Evolutionary conservation across 2,888 invertebrate genomes (phyloP), one percentile per base, ranked within the genome.

Genomic region (Pristionchus fissidentatus): DNA sequence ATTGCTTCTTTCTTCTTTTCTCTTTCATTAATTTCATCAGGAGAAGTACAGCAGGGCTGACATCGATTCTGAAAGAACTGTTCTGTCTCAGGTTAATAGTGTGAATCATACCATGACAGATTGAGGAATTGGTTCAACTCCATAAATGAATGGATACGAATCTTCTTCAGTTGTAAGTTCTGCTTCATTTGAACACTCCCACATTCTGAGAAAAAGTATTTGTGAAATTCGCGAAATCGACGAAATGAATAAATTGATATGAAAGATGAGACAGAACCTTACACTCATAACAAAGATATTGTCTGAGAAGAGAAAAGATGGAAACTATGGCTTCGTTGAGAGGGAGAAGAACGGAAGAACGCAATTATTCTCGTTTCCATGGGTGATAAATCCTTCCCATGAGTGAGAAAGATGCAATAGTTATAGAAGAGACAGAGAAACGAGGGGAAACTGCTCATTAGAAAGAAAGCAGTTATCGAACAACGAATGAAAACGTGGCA

Each of bases 101-200:
- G 10, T 38, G 35, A 10, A 2, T 41, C 70, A 43, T 3, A 70
- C 70, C 10, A 70, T 70, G 8, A 70, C 70, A 70, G 70, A 70
- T 13, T 38, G 70, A 70, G 70, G 70, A 70, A 70, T 70, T 26
- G 38, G 70, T 70, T 70, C 70, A 5, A 70, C 38, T 43, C 70
- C 70, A 26, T 70, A 70, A 26, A 70, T 70, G 43, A 70, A 41
- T 10, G 70, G 70, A 26, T 70, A 70, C 26, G 43, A 41, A 70
- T 70, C 70, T 41, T 70, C 70, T 41, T 43, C 70, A 43, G 70
- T 70, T 26, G 3, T 70, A n/a, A 70, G 43, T 10, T 19, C 70
- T n/a, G 26, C n/a, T 10, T 41, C 41, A 3, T 5, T 15, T 8
- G 7, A 10, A 70, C 70, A 70, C 43, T 10, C 29, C 38, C 35